Percentiles rank a stretch among this genome's conserved stretches.
Conservation (phyloP, 1,140 invertebrate genomes). For the Camponotus pennsylvanicus region DNA sequence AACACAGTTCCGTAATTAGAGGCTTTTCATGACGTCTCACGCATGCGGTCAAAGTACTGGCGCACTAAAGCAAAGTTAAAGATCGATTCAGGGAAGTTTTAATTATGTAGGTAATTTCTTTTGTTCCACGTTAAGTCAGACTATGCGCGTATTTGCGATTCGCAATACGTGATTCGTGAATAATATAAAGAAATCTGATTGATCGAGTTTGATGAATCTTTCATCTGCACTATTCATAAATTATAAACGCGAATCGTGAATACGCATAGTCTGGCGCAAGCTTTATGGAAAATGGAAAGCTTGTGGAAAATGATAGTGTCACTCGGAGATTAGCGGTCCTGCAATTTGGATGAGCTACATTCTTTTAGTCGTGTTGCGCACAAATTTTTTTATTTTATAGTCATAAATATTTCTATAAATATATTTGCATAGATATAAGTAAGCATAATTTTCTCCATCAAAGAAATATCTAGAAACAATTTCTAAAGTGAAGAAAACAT, state of each 20-base stretch:
- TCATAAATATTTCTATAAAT: slow-evolving; percentile 12
- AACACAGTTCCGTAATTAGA: slow-evolving; percentile 67
- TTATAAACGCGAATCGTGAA: too few relatives aligned
- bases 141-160: too few relatives aligned
- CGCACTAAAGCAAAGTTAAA: slow-evolving; percentile 39
- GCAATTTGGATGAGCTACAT: slow-evolving; percentile 30
- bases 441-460: background rate
- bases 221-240: too few relatives aligned
- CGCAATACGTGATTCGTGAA: too few relatives aligned
- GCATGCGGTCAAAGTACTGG: slow-evolving; percentile 5
- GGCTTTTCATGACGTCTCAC: slow-evolving; percentile 60
- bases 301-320: background rate
- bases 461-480: background rate
- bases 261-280: too few relatives aligned
- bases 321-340: background rate
- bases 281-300: too few relatives aligned
- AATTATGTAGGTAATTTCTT: slow-evolving; percentile 40
- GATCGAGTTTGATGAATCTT: too few relatives aligned
- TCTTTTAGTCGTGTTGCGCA: background rate
- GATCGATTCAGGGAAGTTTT: slow-evolving; percentile 49
- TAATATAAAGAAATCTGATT: too few relatives aligned
- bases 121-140: background rate
- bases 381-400: background rate
- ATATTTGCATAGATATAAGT: background rate
- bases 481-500: background rate